Base-by-base conservation (phyloP, 2,797 vertebrate species). In the Pipistrellus pipistrellus region DNA sequence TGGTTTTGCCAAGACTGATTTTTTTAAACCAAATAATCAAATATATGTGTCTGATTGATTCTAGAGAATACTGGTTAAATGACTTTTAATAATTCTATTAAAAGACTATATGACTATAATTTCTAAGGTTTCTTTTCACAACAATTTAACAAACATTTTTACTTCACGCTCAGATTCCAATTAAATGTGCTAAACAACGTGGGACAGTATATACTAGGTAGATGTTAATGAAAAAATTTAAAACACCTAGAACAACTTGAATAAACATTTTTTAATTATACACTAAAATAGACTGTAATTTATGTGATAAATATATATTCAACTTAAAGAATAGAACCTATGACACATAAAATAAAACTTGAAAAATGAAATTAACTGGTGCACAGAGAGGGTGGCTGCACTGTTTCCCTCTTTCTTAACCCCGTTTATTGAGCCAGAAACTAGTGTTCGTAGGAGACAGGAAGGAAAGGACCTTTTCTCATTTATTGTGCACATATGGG, bases 1-100 rank as follows among this genome's bases (percentile, higher is more conserved):
- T 41, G 38, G 6, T 41, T 41, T 41, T 41, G 38, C 38, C 38
- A 7, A 55, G 21, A 75, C 15, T 81, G 17, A 11, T 55, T 88
- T 83, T 76, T 18, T 85, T 73, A 35, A 35, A 71, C 27, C 38
- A 72, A 71, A 78, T 57, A 88, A 76, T 75, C 51, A 88, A 38
- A 76, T 76, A 59, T 27, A n/a, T 27, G 6, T 78, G 68, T 77
- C 21, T 91, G 86, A 72, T 23, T 77, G 41, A 68, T 23, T 48
- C 30, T 51, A 88, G 32, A 88, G 30, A 6, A 78, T 27, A 57
- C 46, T 35, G 17, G 17, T 75, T 91, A 69, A 91, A 55, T 55
- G 17, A 62, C 86, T 73, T 82, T 89, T 66, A 71, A 35, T 53
- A 66, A n/a, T n/a, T n/a, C 76, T 69, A 53, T 72, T 93, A 27